A percentile compares a stretch with the other conserved stretches of the same genome.
Conservation (phyloP, 2,888 invertebrate species). For the Chalcis sispes region DNA sequence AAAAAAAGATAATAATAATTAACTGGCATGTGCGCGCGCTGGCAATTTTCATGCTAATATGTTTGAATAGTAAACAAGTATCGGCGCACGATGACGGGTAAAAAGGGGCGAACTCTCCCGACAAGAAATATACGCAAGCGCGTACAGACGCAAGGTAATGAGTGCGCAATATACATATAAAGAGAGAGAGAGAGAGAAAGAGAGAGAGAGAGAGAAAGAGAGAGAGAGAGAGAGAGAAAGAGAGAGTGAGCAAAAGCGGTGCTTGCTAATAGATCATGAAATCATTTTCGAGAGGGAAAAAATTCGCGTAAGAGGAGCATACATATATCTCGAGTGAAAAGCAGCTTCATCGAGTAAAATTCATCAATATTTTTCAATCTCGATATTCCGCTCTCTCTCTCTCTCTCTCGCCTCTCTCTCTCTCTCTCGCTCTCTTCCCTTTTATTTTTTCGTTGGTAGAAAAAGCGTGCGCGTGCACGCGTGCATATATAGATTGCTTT, state of each 20-base stretch:
- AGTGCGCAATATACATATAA: too few relatives aligned
- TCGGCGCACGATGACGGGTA: constrained; percentile 15
- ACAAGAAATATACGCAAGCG: too few relatives aligned
- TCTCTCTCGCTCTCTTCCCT: neutral
- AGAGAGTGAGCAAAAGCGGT: constrained; percentile 13
- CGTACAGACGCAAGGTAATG: too few relatives aligned
- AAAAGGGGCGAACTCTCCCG: constrained; percentile 1
- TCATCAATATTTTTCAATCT: constrained; percentile 40
- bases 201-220: too few relatives aligned
- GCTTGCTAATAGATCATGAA: constrained; percentile 43
- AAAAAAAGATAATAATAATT: constrained; percentile 11
- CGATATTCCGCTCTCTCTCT: constrained; percentile 13
- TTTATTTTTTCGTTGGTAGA: neutral
- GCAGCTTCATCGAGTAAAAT: constrained; percentile 22
- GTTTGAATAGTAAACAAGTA: constrained; percentile 41
- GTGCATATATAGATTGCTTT: too few relatives aligned
- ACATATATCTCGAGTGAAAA: neutral
- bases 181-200: too few relatives aligned
- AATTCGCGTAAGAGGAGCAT: constrained; percentile 20
- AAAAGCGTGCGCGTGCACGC: neutral
- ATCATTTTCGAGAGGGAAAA: constrained; percentile 37
- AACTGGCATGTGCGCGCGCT: neutral
- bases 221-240: neutral
- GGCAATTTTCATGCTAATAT: constrained; percentile 47
- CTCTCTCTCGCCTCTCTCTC: neutral